A percentile compares a stretch with the other conserved stretches of the same genome.
Evolutionary conservation across 2,888 invertebrate genomes (phyloP).

Genomic region (Mellilla xanthometata): DNA sequence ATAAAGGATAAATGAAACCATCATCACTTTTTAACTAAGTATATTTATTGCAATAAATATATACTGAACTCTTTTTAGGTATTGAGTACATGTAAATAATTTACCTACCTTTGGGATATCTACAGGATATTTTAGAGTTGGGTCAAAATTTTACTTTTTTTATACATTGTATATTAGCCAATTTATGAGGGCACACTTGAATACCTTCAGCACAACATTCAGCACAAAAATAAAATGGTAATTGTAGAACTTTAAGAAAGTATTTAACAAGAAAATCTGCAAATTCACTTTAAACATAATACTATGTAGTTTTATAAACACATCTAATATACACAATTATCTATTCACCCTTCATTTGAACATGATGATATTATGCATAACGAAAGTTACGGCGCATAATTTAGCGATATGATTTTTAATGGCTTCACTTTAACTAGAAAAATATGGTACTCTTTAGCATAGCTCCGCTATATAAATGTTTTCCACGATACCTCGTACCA

Average conservation of each 20-base stretch:
- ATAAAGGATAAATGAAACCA: too few species aligned
- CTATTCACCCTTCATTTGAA: constrained; percentile 22
- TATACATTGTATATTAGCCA: not conserved
- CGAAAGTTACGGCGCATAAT: constrained; percentile 6
- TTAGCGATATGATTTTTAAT: constrained; percentile 5
- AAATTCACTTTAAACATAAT: constrained; percentile 4
- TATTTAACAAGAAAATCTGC: constrained; percentile 6
- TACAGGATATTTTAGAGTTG: not conserved
- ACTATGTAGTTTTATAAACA: constrained; percentile 16
- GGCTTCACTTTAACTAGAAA: constrained; percentile 18
- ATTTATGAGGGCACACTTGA: not conserved
- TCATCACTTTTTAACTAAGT: constrained; percentile 5
- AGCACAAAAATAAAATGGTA: too few species aligned
- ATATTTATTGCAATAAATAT: constrained; percentile 39
- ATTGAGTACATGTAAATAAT: not conserved
- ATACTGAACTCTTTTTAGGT: constrained; percentile 26
- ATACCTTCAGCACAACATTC: too few species aligned
- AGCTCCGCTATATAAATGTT: constrained; percentile 8
- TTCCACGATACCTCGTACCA: too few species aligned
- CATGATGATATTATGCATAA: constrained; percentile 5
- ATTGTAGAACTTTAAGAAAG: too few species aligned
- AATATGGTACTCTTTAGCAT: constrained; percentile 10
- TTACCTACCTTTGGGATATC: constrained; percentile 4
- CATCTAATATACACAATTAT: constrained; percentile 13
- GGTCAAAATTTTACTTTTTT: too few species aligned